These are phyloP conservation scores for Drosophila monieri DNA, from an alignment of 2,888 invertebrate genomes.

Conservation along the genomic window DNA sequence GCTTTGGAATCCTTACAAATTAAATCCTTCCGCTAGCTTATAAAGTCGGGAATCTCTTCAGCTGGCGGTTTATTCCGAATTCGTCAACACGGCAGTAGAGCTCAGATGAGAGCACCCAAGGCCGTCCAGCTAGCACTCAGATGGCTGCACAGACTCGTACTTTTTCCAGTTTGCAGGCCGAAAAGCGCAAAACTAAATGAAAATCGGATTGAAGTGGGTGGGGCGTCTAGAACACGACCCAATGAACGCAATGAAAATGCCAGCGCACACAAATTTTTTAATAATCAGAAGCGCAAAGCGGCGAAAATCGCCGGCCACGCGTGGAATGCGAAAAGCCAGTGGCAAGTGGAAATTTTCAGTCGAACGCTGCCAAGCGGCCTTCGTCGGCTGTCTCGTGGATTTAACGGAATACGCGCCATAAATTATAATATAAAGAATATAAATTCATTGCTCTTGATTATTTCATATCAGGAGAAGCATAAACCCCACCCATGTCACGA, in stretches of 20 bases:
- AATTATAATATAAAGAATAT: slow-evolving; percentile 70
- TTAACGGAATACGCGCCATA: slow-evolving; percentile 60
- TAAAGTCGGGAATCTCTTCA: slow-evolving; percentile 8
- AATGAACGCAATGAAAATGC: slow-evolving; percentile 72
- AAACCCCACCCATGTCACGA: background rate
- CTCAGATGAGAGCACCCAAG: slow-evolving; percentile 17
- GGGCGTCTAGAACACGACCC: slow-evolving; percentile 54
- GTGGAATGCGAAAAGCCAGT: slow-evolving; percentile 69
- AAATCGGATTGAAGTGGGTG: background rate
- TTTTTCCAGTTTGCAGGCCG: slow-evolving; percentile 40
- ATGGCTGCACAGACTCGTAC: slow-evolving; percentile 35
- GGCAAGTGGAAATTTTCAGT: slow-evolving; percentile 47
- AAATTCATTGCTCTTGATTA: slow-evolving; percentile 70
- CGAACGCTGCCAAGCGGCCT: slow-evolving; percentile 27
- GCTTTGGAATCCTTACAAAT: background rate
- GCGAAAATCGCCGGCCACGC: slow-evolving; percentile 59
- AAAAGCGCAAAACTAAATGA: slow-evolving; percentile 32
- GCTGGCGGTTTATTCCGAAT: slow-evolving; percentile 42
- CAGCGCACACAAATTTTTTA: slow-evolving; percentile 72
- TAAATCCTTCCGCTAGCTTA: slow-evolving; percentile 11
- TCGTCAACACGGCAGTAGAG: slow-evolving; percentile 41
- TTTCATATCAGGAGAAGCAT: slow-evolving; percentile 26
- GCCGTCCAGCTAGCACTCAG: slow-evolving; percentile 43
- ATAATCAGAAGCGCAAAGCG: slow-evolving; percentile 64
- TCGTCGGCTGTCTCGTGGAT: slow-evolving; percentile 43